Conservation (phyloP, 2,113 vertebrate genomes). For the Cyanoderma ruficeps region DNA sequence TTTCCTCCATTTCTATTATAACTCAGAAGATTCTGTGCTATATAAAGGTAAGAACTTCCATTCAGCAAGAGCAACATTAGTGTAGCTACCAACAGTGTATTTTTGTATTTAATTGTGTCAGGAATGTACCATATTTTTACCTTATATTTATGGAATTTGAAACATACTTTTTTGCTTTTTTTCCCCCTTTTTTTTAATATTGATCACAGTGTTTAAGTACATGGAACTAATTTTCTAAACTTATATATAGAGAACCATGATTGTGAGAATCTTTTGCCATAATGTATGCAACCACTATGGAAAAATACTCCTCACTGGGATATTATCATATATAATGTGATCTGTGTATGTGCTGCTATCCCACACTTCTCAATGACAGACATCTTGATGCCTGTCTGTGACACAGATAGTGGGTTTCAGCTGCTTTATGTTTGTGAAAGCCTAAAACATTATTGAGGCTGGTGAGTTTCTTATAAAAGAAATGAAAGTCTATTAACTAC, state of each 20-base stretch:
- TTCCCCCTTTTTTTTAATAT: background rate
- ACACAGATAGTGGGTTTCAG: background rate
- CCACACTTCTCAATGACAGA: background rate
- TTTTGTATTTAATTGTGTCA: background rate
- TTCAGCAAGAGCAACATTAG: background rate
- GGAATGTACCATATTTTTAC: background rate
- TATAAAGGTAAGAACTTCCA: background rate
- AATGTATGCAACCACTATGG: background rate
- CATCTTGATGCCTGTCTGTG: fast-evolving
- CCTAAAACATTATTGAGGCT: background rate
- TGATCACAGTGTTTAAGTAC: background rate
- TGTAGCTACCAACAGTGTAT: background rate
- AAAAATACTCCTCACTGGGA: background rate
- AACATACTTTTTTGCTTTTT: background rate
- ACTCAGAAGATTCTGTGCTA: background rate
- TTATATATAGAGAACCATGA: background rate
- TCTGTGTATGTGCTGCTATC: background rate
- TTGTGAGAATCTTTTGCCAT: background rate
- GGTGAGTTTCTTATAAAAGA: background rate
- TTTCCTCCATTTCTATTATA: background rate
- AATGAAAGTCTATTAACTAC: background rate
- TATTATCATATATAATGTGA: background rate
- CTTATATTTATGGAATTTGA: background rate
- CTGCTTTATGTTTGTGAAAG: background rate
- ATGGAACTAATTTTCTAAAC: background rate